A percentile compares a stretch with the other conserved stretches of the same genome.
Evolutionary conservation across 2,113 vertebrate genomes (phyloP).

Genomic region (Gopherus evgoodei): DNA sequence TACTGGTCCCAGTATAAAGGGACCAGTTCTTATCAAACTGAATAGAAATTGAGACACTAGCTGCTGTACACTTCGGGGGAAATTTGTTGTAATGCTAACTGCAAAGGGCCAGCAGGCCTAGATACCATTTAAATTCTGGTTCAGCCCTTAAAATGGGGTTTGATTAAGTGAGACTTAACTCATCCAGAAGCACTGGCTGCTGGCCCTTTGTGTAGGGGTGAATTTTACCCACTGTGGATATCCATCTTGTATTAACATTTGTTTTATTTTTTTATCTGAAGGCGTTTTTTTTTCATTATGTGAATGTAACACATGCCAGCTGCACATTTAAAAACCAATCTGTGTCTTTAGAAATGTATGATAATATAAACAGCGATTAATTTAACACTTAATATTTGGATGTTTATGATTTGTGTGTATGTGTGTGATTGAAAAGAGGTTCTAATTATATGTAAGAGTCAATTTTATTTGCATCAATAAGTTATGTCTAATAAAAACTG

Average conservation of each 20-base stretch:
- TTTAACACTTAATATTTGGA: conserved; percentile 55
- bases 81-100: neutral
- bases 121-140: neutral
- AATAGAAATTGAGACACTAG: conserved; percentile 7
- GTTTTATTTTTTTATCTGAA: conserved; percentile 51
- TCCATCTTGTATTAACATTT: conserved; percentile 42
- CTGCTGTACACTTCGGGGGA: neutral
- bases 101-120: neutral
- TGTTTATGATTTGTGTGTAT: conserved; percentile 55
- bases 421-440: neutral
- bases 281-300: neutral
- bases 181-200: neutral
- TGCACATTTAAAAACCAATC: conserved; percentile 21
- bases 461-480: conserved; percentile 45
- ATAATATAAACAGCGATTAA: conserved; percentile 32
- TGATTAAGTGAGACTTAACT: neutral
- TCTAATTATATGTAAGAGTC: conserved; percentile 30
- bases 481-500: conserved; percentile 74
- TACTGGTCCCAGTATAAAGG: neutral
- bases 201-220: neutral
- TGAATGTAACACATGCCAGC: neutral
- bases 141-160: neutral
- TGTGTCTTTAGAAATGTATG: conserved; percentile 23
- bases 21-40: conserved; percentile 16
- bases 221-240: conserved; percentile 15